Base-by-base conservation (phyloP, 2,888 invertebrate genomes). In the Hermaeophaga mercurialis region DNA sequence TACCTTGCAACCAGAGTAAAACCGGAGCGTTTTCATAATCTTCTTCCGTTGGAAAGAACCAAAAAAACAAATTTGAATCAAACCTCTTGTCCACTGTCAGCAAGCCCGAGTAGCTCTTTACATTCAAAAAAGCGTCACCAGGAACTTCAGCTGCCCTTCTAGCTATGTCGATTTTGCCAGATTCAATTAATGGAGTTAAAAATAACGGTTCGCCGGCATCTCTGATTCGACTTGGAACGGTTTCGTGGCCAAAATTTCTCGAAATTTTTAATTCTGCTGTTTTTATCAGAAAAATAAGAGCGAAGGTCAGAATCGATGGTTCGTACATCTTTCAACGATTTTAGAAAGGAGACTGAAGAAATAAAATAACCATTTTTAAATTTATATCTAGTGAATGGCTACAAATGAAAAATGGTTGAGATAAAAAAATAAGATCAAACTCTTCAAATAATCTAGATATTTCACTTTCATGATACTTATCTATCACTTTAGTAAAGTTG, bases 51-150 rank as follows among this genome's bases (percentile, higher is more conserved):
- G 91, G 91, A 73, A 93, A 92, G 71, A 89, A 93, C 93, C 93
- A 94, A 75, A 94, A 91, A 78, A 92, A 94, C 76, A 90, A 82
- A 70, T 93, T 91, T 0, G 91, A 90, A 62, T 89, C 83, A 69
- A 80, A 85, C 0, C 80, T 75, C 62, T 85, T 82, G 73, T 93
- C 86, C 1, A 93, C 92, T 0, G 92, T 94, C 49, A 94, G 80
- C 71, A 85, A 93, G 12, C 90, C 89, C 9, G 89, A 81, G 69
- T 87, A 89, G 67, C 89, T 89, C 62, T 79, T 81, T 19, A 87
- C 79, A 11, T 81, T 78, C 80, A 36, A 17, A 31, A 56, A 59
- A 15, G 43, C 14, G 17, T 24, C 81, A 60, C 82, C 80, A 0
- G 80, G 78, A 0, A 86, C 85, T 1, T 38, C 14, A 0, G 80